phyloP scores from a whole-genome alignment of 2,888 invertebrate species.

The Escarpia spicata region DNA sequence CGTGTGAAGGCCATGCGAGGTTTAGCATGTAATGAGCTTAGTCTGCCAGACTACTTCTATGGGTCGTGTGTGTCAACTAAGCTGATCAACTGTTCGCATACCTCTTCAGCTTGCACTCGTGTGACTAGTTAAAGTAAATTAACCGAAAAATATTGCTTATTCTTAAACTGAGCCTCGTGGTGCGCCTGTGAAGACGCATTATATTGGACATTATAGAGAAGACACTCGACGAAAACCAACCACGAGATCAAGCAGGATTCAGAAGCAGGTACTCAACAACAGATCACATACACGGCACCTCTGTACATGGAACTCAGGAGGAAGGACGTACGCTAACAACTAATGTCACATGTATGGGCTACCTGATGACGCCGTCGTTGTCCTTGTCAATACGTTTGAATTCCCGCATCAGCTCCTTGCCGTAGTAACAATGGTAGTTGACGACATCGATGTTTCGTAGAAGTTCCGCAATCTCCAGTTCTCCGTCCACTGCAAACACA shows the following conservation, averaged over 20 bases:
- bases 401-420: slow-evolving; percentile 33
- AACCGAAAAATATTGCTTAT: not conserved
- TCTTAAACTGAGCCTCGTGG: not conserved
- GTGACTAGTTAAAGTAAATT: not conserved
- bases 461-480: slow-evolving; percentile 31
- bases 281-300: no score
- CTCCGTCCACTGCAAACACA: slow-evolving; percentile 28
- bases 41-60: not conserved
- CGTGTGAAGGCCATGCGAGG: not conserved
- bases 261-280: no score
- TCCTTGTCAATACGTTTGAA: slow-evolving; percentile 31
- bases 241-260: no score
- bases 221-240: no score
- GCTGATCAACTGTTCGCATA: not conserved
- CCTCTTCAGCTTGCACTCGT: not conserved
- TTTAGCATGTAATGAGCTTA: not conserved
- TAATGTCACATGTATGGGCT: not conserved
- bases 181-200: not conserved
- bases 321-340: not conserved
- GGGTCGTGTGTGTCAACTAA: not conserved
- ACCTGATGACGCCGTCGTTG: slow-evolving; percentile 33
- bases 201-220: not conserved
- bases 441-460: slow-evolving; percentile 33
- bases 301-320: no score
- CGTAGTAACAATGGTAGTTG: slow-evolving; percentile 35